A percentile compares a stretch with the other conserved stretches of the same genome.
phyloP scores from a whole-genome alignment of 2,888 invertebrate species.

The Himalopsyche japonica region DNA sequence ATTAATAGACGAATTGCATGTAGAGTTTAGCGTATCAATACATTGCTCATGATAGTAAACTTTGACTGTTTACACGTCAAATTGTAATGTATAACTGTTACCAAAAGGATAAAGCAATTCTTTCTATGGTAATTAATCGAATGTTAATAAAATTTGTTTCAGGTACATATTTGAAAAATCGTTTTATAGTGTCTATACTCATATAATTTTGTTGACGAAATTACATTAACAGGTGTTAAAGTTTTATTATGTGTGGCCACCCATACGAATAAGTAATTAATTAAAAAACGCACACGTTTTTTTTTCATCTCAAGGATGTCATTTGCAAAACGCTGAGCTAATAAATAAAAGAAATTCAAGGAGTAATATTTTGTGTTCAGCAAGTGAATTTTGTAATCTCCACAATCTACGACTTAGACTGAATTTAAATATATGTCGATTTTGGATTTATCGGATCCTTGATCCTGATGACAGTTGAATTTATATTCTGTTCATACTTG shows the following conservation, averaged over 20 bases:
- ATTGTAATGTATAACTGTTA: no score
- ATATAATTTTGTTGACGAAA: not conserved
- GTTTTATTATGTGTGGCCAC: not conserved
- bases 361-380: conserved; percentile 21
- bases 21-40: no score
- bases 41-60: no score
- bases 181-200: not conserved
- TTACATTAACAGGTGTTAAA: not conserved
- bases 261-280: not conserved
- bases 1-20: no score
- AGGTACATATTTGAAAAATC: no score
- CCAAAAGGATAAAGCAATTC: no score
- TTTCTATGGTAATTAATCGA: no score
- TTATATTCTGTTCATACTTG: not conserved
- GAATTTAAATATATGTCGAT: conserved; percentile 14
- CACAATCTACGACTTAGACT: conserved; percentile 4
- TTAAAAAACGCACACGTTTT: not conserved
- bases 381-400: conserved; percentile 20
- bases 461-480: conserved; percentile 15
- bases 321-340: not conserved
- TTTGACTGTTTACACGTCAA: no score
- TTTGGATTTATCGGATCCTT: conserved; percentile 29
- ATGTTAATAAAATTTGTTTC: no score
- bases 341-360: not conserved
- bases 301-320: not conserved